These are phyloP conservation scores for Dreissena polymorpha DNA, from an alignment of 1,140 invertebrate genomes.

Conservation along the genomic window DNA sequence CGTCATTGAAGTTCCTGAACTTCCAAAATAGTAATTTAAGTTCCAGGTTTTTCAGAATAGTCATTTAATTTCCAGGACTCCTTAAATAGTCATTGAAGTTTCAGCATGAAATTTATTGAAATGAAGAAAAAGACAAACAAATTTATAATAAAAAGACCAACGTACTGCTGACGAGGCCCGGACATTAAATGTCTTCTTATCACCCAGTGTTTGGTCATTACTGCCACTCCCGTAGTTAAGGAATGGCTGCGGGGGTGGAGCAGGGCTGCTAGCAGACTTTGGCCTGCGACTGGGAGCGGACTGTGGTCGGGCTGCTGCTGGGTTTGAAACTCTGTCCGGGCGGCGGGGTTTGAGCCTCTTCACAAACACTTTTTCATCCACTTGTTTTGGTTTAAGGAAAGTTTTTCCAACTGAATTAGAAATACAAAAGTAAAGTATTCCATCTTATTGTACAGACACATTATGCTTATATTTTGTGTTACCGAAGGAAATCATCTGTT, in stretches of 20 bases:
- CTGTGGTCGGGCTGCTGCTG: conserved; percentile 20
- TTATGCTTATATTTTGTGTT: no score
- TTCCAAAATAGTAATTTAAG: no score
- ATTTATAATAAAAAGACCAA: not conserved
- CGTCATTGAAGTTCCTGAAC: no score
- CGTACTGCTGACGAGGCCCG: conserved; percentile 43
- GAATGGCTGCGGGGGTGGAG: conserved; percentile 10
- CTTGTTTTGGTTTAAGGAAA: conserved; percentile 35
- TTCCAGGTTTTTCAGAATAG: no score
- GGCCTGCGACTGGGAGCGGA: conserved; percentile 23
- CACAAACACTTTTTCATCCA: conserved; percentile 22
- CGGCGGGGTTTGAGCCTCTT: conserved; percentile 20
- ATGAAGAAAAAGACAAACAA: no score
- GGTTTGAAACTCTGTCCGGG: conserved; percentile 35
- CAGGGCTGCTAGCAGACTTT: not conserved
- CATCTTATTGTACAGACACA: no score
- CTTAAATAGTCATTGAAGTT: no score
- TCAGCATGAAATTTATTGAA: no score
- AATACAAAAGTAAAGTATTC: not conserved
- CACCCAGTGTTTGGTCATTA: not conserved
- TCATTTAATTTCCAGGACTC: no score
- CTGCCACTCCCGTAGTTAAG: conserved; percentile 37
- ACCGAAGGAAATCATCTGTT: no score
- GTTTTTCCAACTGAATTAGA: conserved; percentile 41
- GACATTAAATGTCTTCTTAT: conserved; percentile 52